phyloP scores from a whole-genome alignment of 2,888 invertebrate genomes.

The Eupeodes luniger region DNA sequence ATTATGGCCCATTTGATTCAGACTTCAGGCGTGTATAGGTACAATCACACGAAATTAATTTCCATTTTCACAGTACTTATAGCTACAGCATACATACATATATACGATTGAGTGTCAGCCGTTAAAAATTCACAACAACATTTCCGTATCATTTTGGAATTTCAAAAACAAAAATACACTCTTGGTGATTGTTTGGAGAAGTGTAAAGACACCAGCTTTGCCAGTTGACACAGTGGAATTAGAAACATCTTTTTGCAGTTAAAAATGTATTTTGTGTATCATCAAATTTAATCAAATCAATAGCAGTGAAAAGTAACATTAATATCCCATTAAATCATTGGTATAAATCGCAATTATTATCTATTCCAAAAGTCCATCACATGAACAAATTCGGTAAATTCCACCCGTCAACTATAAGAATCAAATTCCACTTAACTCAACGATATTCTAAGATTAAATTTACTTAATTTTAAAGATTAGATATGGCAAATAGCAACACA shows the following conservation, averaged over 20 bases:
- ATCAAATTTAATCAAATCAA: too few relatives aligned
- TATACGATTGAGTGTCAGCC: constrained; percentile 24
- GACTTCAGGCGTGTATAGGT: neutral
- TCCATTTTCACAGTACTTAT: constrained; percentile 42
- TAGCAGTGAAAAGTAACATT: too few relatives aligned
- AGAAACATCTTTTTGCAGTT: neutral
- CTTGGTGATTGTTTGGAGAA: neutral
- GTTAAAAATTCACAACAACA: constrained; percentile 63
- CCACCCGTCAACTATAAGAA: too few relatives aligned
- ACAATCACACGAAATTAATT: constrained; percentile 43
- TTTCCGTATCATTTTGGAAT: constrained; percentile 60
- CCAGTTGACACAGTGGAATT: neutral
- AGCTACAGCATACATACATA: neutral
- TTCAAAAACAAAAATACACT: constrained; percentile 29
- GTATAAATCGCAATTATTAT: too few relatives aligned
- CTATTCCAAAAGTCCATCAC: too few relatives aligned
- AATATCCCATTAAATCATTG: too few relatives aligned
- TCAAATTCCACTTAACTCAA: too few relatives aligned
- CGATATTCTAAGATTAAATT: too few relatives aligned
- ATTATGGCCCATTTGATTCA: constrained; percentile 21
- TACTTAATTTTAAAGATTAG: too few relatives aligned
- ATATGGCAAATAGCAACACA: too few relatives aligned
- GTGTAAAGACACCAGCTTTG: neutral
- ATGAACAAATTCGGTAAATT: too few relatives aligned
- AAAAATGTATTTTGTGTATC: neutral